phyloP scores from a whole-genome alignment of 2,113 vertebrate species.

The Gavialis gangeticus region DNA sequence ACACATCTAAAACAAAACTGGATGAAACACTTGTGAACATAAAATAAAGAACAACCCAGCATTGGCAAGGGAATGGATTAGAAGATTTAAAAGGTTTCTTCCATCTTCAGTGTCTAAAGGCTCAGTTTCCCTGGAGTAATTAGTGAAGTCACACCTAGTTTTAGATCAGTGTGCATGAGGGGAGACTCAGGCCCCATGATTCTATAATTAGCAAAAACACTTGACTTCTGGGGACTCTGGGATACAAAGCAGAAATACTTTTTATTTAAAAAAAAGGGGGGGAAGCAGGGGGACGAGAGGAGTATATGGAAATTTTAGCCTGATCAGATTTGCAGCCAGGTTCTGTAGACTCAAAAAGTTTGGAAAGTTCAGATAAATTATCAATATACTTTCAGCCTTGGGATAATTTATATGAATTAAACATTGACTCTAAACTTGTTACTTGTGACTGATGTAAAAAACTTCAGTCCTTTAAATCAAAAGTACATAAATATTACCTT shows the following conservation, averaged over 20 bases:
- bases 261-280: neutral
- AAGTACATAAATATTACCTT: neutral
- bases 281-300: too few species aligned
- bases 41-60: neutral
- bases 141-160: neutral
- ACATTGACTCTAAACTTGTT: neutral
- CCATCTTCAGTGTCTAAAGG: neutral
- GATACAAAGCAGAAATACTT: neutral
- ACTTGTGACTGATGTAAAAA: neutral
- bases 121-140: neutral
- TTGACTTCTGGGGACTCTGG: neutral
- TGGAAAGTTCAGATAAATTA: neutral
- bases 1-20: neutral
- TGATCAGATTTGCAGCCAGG: neutral
- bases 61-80: neutral
- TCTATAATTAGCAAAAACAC: neutral
- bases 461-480: neutral
- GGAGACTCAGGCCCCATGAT: neutral
- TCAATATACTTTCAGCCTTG: neutral
- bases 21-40: neutral
- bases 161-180: neutral
- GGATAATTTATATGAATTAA: neutral
- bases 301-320: neutral
- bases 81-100: neutral
- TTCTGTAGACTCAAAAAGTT: neutral